phyloP scores from a whole-genome alignment of 2,888 invertebrate genomes.

The Papilio elwesi region DNA sequence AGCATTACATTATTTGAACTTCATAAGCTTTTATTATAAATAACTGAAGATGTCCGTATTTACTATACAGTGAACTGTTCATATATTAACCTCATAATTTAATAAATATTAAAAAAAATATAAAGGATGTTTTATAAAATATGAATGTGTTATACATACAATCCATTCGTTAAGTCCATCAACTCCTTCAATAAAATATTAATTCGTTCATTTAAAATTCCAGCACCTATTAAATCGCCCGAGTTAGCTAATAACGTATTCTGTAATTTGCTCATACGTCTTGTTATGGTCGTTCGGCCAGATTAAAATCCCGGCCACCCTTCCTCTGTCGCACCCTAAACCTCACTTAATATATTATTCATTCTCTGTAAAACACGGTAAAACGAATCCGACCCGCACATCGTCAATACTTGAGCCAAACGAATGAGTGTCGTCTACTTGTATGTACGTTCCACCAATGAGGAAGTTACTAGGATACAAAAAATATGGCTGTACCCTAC shows the following conservation, averaged over 20 bases:
- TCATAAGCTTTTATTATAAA: no score
- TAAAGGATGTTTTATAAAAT: background rate
- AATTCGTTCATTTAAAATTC: slow-evolving; percentile 58
- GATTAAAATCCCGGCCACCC: slow-evolving; percentile 81
- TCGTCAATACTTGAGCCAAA: slow-evolving; percentile 63
- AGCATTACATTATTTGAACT: no score
- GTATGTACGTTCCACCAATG: slow-evolving; percentile 64
- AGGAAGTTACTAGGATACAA: background rate
- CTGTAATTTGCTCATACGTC: slow-evolving; percentile 82
- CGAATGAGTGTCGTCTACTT: slow-evolving; percentile 42
- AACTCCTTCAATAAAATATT: slow-evolving; percentile 44
- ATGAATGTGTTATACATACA: slow-evolving; percentile 4
- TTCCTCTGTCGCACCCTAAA: slow-evolving; percentile 78
- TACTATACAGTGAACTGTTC: no score
- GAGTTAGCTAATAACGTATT: slow-evolving; percentile 74
- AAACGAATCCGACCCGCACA: slow-evolving; percentile 69
- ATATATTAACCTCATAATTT: no score
- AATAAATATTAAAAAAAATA: no score
- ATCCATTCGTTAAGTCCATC: slow-evolving; percentile 10
- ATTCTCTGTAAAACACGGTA: slow-evolving; percentile 67
- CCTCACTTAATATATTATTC: slow-evolving; percentile 77
- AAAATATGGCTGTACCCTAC: background rate
- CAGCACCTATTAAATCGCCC: slow-evolving; percentile 75
- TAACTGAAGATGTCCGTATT: no score
- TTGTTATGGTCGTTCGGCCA: slow-evolving; percentile 80